Evolutionary conservation across 2,113 vertebrate genomes (phyloP).

Genomic region (Phoxinus phoxinus): DNA sequence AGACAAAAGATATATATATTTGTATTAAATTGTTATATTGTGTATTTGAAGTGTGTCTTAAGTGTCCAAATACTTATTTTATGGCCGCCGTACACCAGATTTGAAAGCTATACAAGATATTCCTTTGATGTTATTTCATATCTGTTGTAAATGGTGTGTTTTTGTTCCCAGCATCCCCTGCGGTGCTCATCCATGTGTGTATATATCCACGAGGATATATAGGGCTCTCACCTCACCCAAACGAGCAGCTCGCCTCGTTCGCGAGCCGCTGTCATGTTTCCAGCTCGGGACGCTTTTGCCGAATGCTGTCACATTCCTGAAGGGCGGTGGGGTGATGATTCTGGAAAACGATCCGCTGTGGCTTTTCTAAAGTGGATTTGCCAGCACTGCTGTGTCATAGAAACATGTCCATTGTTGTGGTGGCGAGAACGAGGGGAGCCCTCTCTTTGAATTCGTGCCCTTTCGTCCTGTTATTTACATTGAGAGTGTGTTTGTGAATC

Average conservation of each 20-base stretch:
- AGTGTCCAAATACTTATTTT: too few species aligned
- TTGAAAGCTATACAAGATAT: background rate
- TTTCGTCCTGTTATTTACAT: background rate
- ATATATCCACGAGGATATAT: background rate
- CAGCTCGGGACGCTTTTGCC: slow-evolving; percentile 31
- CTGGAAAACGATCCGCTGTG: background rate
- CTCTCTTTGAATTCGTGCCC: background rate
- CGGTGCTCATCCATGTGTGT: background rate
- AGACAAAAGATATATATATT: too few species aligned
- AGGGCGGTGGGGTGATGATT: background rate
- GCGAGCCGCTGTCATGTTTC: slow-evolving; percentile 38
- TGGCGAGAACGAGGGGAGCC: background rate
- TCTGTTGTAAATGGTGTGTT: too few species aligned
- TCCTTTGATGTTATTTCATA: background rate
- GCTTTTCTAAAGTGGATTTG: slow-evolving; percentile 20
- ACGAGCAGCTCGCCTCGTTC: background rate
- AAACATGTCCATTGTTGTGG: slow-evolving; percentile 11
- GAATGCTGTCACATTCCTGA: slow-evolving; percentile 30
- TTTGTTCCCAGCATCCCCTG: background rate
- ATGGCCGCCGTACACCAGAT: too few species aligned
- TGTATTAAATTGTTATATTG: too few species aligned
- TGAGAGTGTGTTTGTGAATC: slow-evolving; percentile 7
- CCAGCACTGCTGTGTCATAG: slow-evolving; percentile 29
- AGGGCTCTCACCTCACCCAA: background rate
- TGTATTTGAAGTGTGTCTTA: too few species aligned